Conservation (phyloP, 2,797 vertebrate species). For the Lemur catta region DNA sequence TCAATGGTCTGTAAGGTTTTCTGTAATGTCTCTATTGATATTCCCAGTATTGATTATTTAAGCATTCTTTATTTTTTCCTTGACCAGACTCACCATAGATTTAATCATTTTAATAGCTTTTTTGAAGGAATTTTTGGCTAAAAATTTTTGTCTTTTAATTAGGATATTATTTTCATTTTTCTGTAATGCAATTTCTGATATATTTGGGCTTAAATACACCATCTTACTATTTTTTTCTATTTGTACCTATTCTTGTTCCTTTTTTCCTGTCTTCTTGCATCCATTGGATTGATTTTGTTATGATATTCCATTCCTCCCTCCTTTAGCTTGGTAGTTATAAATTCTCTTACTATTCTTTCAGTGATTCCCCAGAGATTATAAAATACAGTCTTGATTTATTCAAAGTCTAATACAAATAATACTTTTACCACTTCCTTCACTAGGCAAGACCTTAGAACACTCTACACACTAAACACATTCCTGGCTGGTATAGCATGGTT, state of each 20-base stretch:
- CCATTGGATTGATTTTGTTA: not conserved
- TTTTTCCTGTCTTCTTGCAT: not conserved
- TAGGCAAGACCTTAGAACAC: not conserved
- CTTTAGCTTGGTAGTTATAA: not conserved
- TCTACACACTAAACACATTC: not conserved
- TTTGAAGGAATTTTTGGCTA: not conserved
- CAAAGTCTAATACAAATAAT: not conserved
- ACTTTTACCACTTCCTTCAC: not conserved
- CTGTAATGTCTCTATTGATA: not conserved
- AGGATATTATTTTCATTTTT: not conserved
- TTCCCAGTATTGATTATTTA: not conserved
- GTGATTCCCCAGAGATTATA: not conserved
- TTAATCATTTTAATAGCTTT: not conserved
- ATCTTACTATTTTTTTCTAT: not conserved
- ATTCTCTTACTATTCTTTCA: not conserved
- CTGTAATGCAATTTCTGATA: not conserved
- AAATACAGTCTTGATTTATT: not conserved
- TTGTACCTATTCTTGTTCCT: not conserved
- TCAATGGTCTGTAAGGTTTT: not conserved
- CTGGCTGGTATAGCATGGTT: not conserved
- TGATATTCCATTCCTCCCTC: not conserved
- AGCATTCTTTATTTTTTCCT: not conserved
- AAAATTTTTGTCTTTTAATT: not conserved
- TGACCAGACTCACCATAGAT: not conserved
- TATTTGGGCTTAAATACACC: not conserved